These are phyloP conservation scores for Diadema setosum DNA, from an alignment of 35 echinoderm and acorn worm genomes.

Conservation along the genomic window DNA sequence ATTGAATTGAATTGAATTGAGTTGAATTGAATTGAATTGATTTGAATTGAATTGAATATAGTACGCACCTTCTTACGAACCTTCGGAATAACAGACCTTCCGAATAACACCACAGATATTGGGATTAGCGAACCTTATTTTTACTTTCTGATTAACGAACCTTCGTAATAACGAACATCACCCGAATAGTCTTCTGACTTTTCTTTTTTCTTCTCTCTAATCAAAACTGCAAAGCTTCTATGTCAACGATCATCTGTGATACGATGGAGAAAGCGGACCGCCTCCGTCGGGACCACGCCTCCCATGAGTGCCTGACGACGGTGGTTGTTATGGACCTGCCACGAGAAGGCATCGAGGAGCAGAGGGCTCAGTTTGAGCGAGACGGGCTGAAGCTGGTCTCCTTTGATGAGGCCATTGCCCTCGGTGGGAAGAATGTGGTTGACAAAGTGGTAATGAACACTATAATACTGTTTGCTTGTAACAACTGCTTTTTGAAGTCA, in stretches of 20 bases:
- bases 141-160: no score
- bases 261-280: neutral
- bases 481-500: neutral
- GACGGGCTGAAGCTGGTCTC: neutral
- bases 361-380: neutral
- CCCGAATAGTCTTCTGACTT: no score
- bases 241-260: neutral
- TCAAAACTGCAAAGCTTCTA: no score
- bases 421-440: neutral
- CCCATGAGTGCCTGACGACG: neutral
- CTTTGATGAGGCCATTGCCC: neutral
- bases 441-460: neutral
- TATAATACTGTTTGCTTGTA: neutral
- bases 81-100: no score
- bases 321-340: slow-evolving; percentile 6
- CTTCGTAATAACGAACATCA: no score
- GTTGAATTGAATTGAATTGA: no score
- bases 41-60: no score
- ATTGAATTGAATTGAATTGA: no score
- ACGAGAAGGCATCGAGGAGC: neutral
- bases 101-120: no score
- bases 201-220: no score
- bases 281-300: neutral
- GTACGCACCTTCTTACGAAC: no score
- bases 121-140: no score